Evolutionary conservation across 2,113 vertebrate species (phyloP).

Genomic region (Sapajus apella): DNA sequence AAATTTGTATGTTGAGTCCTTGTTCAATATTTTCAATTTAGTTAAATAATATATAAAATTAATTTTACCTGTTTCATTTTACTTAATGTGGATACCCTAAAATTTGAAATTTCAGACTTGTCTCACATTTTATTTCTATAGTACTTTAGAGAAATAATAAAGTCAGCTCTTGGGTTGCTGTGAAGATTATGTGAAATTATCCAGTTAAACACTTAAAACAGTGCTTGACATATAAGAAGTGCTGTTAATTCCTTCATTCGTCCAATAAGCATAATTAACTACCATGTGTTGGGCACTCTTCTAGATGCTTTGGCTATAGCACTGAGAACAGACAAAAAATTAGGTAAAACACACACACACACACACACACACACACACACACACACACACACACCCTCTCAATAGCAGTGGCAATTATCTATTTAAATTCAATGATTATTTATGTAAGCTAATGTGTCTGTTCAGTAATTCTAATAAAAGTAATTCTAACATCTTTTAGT

Average conservation of each 20-base stretch:
- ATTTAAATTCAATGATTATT: not conserved
- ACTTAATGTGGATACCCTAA: not conserved
- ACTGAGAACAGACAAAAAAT: not conserved
- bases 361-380: not conserved
- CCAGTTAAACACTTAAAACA: not conserved
- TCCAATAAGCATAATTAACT: not conserved
- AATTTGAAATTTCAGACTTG: not conserved
- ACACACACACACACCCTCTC: not conserved
- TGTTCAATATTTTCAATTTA: not conserved
- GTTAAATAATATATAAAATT: conserved; percentile 33
- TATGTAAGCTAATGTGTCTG: not conserved
- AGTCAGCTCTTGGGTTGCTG: not conserved
- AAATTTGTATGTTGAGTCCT: not conserved
- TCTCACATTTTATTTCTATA: not conserved
- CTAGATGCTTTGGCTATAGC: not conserved
- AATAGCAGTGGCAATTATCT: not conserved
- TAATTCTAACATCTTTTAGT: not conserved
- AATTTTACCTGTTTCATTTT: not conserved
- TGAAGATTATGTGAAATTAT: not conserved
- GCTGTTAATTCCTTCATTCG: not conserved
- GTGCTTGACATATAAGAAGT: not conserved
- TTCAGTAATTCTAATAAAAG: not conserved
- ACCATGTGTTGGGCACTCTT: not conserved
- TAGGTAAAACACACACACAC: not conserved
- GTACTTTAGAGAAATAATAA: not conserved